Base-by-base conservation (phyloP, 64 coral and sea anemone species). In the Actinia equina region DNA sequence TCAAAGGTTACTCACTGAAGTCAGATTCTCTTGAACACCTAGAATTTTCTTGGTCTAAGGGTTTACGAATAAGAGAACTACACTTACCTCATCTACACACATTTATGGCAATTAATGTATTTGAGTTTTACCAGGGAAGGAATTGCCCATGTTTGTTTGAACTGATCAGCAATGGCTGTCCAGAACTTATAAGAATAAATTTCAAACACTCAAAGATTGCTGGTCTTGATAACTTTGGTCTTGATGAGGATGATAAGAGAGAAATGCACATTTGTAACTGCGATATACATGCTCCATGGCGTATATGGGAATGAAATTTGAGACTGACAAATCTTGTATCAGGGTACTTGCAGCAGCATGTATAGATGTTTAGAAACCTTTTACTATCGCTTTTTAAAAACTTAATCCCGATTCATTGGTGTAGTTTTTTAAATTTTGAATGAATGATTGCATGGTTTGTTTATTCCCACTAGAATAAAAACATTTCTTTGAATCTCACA, bases 61-160 rank as follows among this genome's bases (percentile, higher is more conserved):
- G 84, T 19, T 94, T 94, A 22, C 60, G 83, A 76, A 90, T 94
- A 52, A 52, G 51, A 42, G 53, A 87, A 41, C 51, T 94, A 27
- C 11, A 87, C 52, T 84, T 94, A 41, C 92, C 92, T 43, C 89
- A 64, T 23, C 79, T 94, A 37, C 88, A 90, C 44, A 94, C 85
- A 18, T 90, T 94, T 54, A 53, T 87, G 51, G 92, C 88, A 51
- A 43, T 82, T 7, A 90, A 77, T 43, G 80, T 89, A n/a, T 82
- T 74, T 42, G 85, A 89, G 37, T 86, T 82, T 19, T 65, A 52
- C 46, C 54, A 46, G 55, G 58, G 23, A 64, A 67, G 80, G 52
- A 86, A 58, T 3, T 80, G 71, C 17, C 83, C 85, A 15, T 94
- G 92, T 77, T 63, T 94, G 27, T 94, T 94, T 59, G 86, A 87